Evolutionary conservation across 2,888 invertebrate species (phyloP), one percentile per base, ranked within the genome.

Genomic region (Harmothoe impar): DNA sequence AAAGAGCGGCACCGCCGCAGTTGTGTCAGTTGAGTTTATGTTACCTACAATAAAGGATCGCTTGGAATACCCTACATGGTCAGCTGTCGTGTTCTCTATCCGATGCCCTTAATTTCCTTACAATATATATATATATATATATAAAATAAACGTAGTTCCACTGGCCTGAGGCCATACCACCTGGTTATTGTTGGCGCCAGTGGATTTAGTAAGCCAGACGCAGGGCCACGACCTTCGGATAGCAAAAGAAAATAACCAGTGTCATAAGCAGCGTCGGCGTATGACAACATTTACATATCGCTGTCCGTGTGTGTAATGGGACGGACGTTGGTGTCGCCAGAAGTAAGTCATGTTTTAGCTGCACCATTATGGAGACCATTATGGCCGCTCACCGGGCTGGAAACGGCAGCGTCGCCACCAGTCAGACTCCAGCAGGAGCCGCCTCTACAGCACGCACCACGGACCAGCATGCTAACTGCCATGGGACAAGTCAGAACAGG

Each of bases 211-310:
- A 20, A 3, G n/a, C 62, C 62, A 62, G 62, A 62, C 62, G 62
- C 62, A 20, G 62, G 62, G 62, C 62, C 20, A n/a, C 62, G 62
- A 62, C 62, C 62, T 62, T 20, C n/a, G 12, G 10, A n/a, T 20
- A n/a, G 62, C n/a, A n/a, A 62, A 62, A 62, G 62, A 62, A 62
- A 62, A 62, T 15, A 62, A 62, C 62, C 15, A 7, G 62, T 62
- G 62, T 62, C 62, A 62, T 62, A 62, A 62, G 7, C 62, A 62
- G 62, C 1, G 62, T 62, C 62, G 62, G 23, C 62, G 62, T 62
- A 62, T 62, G 62, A 62, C 62, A 62, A 62, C 62, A 62, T 62
- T 62, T 20, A 62, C 62, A 20, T 62, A n/a, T n/a, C 62, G 20
- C 62, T 12, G 62, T 62, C 23, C 62, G 62, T n/a, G 62, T 62